phyloP scores from a whole-genome alignment of 2,888 invertebrate species.

The Hetaerina titia region DNA sequence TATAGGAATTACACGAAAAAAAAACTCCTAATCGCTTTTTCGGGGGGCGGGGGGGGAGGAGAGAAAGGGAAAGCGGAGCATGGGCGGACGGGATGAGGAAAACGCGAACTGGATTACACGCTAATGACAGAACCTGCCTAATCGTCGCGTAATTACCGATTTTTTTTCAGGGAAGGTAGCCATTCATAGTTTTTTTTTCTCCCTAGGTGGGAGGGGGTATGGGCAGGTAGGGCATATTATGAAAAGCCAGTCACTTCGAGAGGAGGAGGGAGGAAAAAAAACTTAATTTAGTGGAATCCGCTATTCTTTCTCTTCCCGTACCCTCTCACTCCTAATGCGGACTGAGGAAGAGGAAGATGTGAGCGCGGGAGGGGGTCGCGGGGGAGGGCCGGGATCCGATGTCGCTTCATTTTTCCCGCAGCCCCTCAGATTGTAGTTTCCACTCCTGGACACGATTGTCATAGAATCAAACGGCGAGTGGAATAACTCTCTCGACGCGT shows the following conservation, averaged over 20 bases:
- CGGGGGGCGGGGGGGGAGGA: background rate
- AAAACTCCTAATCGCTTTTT: background rate
- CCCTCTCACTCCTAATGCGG: background rate
- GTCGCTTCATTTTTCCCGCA: background rate
- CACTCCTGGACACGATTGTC: conserved; percentile 31
- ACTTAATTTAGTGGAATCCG: background rate
- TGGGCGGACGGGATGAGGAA: background rate
- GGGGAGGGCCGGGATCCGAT: background rate
- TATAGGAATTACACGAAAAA: conserved; percentile 13
- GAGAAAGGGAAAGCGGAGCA: background rate
- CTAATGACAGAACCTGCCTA: conserved; percentile 33
- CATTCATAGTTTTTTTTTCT: background rate
- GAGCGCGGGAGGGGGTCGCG: background rate
- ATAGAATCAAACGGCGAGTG: conserved; percentile 55
- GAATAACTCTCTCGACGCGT: conserved; percentile 42
- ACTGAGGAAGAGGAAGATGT: background rate
- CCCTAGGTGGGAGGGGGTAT: background rate
- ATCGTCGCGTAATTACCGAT: conserved; percentile 49
- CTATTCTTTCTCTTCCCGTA: background rate
- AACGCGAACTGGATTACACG: conserved; percentile 23
- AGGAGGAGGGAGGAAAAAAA: background rate
- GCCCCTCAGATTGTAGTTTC: background rate
- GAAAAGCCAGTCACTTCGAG: background rate
- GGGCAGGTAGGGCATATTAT: background rate
- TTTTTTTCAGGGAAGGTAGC: conserved; percentile 13